These are phyloP conservation scores for Gymnarchus niloticus DNA, from an alignment of 2,113 vertebrate genomes.

Conservation along the genomic window DNA sequence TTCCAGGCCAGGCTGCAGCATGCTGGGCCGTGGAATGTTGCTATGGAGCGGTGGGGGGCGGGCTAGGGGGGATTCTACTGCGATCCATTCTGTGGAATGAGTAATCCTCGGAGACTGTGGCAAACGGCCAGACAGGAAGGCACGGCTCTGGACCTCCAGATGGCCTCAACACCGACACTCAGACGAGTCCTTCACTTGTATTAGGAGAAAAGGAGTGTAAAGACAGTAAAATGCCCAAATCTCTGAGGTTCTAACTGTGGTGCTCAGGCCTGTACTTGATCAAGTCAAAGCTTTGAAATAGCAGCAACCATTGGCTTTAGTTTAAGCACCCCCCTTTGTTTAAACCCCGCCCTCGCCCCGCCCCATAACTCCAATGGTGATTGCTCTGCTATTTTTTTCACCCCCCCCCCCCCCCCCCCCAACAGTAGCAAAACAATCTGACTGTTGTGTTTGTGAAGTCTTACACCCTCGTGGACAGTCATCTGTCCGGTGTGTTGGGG, in stretches of 20 bases:
- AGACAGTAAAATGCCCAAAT: not conserved
- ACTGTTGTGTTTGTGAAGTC: not conserved
- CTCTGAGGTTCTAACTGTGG: not conserved
- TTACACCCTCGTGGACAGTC: not conserved
- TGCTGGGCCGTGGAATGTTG: conserved; percentile 40
- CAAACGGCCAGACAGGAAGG: conserved; percentile 22
- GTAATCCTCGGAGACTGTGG: conserved; percentile 15
- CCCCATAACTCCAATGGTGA: not conserved
- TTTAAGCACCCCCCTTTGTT: too few relatives aligned
- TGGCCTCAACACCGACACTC: not conserved
- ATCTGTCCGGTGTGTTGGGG: not conserved
- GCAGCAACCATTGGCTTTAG: not conserved
- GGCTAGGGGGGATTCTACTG: not conserved
- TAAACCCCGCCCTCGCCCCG: not conserved
- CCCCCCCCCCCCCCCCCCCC: too few relatives aligned
- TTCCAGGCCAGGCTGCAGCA: conserved; percentile 38
- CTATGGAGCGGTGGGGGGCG: conserved; percentile 1
- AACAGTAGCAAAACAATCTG: not conserved
- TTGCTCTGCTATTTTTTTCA: not conserved
- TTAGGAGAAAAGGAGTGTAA: not conserved
- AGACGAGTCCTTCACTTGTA: not conserved
- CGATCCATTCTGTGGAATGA: conserved; percentile 27
- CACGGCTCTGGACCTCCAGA: conserved; percentile 1
- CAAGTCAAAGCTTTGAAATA: not conserved
- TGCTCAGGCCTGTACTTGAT: not conserved